Percentiles rank a stretch among this genome's conserved stretches.
Conservation (phyloP, 2,888 invertebrate genomes). For the Polyploca ridens region DNA sequence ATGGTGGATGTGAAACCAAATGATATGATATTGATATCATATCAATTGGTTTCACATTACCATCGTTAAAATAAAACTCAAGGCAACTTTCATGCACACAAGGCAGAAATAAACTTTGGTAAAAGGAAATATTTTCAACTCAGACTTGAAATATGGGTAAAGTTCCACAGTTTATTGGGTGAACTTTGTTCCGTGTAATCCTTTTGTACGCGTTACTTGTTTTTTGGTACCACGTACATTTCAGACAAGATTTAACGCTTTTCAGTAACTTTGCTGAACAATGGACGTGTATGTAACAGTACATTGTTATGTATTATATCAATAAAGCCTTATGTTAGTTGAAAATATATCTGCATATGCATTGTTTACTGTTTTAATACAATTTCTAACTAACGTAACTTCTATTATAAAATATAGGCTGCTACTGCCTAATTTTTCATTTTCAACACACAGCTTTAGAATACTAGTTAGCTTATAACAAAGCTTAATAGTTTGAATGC, state of each 20-base stretch:
- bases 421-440: too few species aligned
- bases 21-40: too few species aligned
- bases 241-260: constrained; percentile 2
- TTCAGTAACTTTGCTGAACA: constrained; percentile 9
- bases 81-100: not conserved
- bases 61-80: not conserved
- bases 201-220: constrained; percentile 16
- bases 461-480: too few species aligned
- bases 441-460: too few species aligned
- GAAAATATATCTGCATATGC: too few species aligned
- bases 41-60: not conserved
- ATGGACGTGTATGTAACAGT: not conserved
- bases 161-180: constrained; percentile 22
- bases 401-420: too few species aligned
- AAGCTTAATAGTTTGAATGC: too few species aligned
- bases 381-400: too few species aligned
- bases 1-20: too few species aligned
- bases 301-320: not conserved
- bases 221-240: not conserved
- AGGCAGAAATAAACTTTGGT: constrained; percentile 9
- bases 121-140: constrained; percentile 12
- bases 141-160: constrained; percentile 20
- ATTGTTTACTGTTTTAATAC: too few species aligned
- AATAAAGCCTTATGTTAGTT: too few species aligned
- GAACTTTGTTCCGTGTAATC: constrained; percentile 19